Conservation (phyloP, 2,113 vertebrate species). For the Orthonyx spaldingii region DNA sequence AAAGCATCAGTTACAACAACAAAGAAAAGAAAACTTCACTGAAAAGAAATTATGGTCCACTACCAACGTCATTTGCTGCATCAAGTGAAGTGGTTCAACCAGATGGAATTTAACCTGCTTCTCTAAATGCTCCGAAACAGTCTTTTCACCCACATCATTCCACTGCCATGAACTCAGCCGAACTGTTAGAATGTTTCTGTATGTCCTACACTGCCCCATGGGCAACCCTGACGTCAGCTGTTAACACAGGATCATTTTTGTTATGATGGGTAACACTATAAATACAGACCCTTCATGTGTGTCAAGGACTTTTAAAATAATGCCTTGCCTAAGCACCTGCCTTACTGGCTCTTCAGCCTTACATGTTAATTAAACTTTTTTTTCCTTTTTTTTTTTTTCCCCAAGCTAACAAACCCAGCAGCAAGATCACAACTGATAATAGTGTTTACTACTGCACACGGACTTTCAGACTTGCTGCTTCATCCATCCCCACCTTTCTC, state of each 20-base stretch:
- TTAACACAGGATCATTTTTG: not conserved
- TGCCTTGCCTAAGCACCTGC: not conserved
- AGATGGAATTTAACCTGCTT: constrained; percentile 59
- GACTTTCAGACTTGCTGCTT: constrained; percentile 28
- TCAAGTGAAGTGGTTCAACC: not conserved
- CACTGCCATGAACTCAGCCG: constrained; percentile 13
- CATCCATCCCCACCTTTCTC: not conserved
- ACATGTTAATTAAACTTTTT: not conserved
- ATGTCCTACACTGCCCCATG: not conserved
- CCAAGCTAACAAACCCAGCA: not conserved
- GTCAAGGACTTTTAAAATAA: constrained; percentile 32
- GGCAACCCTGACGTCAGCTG: constrained; percentile 9
- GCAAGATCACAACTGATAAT: not conserved
- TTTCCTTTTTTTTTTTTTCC: not conserved
- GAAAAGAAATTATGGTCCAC: constrained; percentile 4
- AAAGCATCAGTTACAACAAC: constrained; percentile 34
- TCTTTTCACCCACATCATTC: constrained; percentile 42
- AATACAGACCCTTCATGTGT: constrained; percentile 23
- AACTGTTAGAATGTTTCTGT: constrained; percentile 34
- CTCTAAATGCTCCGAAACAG: not conserved
- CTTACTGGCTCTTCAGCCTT: constrained; percentile 20
- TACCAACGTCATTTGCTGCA: not conserved
- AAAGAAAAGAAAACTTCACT: constrained; percentile 18
- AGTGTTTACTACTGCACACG: not conserved
- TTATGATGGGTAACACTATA: not conserved